phyloP scores from a whole-genome alignment of 2,797 vertebrate species.

The Menidia menidia region DNA sequence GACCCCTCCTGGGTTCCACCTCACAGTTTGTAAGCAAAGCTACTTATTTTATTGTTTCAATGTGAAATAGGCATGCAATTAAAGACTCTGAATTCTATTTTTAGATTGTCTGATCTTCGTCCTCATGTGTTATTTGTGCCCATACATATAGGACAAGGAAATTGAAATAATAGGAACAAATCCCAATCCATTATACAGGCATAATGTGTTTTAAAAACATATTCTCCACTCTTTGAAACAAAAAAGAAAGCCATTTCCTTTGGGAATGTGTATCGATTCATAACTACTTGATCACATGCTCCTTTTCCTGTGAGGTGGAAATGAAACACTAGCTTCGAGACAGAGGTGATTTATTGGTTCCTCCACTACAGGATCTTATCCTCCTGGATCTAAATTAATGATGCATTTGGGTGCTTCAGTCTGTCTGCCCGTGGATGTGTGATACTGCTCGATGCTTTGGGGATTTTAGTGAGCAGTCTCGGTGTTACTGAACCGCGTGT shows the following conservation, averaged over 20 bases:
- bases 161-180: too few relatives aligned
- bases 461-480: background rate
- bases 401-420: constrained; percentile 32
- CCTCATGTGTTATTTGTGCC: background rate
- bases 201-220: constrained; percentile 27
- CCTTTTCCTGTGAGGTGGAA: constrained; percentile 53
- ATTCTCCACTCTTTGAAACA: constrained; percentile 44
- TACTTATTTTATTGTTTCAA: background rate
- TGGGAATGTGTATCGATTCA: constrained; percentile 66
- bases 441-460: background rate
- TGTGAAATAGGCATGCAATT: background rate
- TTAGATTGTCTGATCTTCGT: too few relatives aligned
- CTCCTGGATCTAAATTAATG: constrained; percentile 44
- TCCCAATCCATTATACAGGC: too few relatives aligned
- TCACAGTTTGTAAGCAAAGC: too few relatives aligned
- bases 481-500: background rate
- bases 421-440: constrained; percentile 10
- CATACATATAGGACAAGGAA: background rate
- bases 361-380: constrained; percentile 30
- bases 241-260: constrained; percentile 42
- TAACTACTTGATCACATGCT: constrained; percentile 66
- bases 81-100: background rate
- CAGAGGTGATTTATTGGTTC: constrained; percentile 67
- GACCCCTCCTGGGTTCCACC: too few relatives aligned
- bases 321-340: constrained; percentile 63